Conservation (phyloP, 2,113 vertebrate genomes). For the Neotoma lepida region DNA sequence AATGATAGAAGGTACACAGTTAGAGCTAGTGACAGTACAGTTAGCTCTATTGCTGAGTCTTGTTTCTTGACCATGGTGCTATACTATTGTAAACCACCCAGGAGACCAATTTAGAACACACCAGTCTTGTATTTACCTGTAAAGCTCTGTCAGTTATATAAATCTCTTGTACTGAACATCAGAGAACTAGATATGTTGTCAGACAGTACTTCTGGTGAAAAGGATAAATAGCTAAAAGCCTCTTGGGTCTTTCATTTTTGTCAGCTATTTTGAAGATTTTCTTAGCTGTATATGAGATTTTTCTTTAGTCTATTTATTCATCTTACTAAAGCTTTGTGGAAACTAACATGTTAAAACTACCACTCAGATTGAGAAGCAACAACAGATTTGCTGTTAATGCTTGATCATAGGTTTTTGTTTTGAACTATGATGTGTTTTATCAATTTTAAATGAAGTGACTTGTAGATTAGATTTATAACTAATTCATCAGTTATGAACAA, state of each 20-base stretch:
- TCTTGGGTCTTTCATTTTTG: not conserved
- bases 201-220: not conserved
- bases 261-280: constrained; percentile 57
- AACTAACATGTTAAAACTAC: not conserved
- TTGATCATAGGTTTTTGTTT: constrained; percentile 17
- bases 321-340: constrained; percentile 33
- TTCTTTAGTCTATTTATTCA: not conserved
- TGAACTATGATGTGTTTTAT: not conserved
- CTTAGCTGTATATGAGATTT: constrained; percentile 32
- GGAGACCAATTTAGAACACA: constrained; percentile 32
- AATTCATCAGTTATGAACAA: not conserved
- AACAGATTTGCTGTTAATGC: not conserved
- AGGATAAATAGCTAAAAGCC: constrained; percentile 50
- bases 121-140: constrained; percentile 14
- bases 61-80: constrained; percentile 2
- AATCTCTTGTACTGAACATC: constrained; percentile 28
- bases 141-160: constrained; percentile 35
- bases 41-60: not conserved
- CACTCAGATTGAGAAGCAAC: not conserved
- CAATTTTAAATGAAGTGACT: constrained; percentile 42
- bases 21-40: not conserved
- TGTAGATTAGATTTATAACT: not conserved
- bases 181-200: constrained; percentile 29
- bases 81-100: not conserved
- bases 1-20: not conserved